A percentile compares a stretch with the other conserved stretches of the same genome.
phyloP scores from a whole-genome alignment of 2,113 vertebrate species.

The Oostethus manadensis region DNA sequence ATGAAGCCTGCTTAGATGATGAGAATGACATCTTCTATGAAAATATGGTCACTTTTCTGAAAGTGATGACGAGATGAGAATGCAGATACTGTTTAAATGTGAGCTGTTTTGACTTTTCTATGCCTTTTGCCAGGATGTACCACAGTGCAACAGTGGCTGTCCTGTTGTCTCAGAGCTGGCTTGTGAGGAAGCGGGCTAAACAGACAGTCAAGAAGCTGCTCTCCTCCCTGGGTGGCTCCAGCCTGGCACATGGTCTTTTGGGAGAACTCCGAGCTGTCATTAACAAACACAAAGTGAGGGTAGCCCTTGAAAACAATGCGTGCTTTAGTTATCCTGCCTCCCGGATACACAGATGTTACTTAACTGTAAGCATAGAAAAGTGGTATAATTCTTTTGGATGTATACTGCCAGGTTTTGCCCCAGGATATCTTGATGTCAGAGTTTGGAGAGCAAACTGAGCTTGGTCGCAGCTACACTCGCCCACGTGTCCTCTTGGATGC shows the following conservation, averaged over 20 bases:
- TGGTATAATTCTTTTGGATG: background rate
- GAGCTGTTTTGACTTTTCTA: background rate
- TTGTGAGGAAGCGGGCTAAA: conserved; percentile 83
- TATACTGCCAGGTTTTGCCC: conserved; percentile 74
- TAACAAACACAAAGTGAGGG: conserved; percentile 83
- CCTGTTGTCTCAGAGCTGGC: conserved; percentile 83
- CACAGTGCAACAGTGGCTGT: conserved; percentile 76
- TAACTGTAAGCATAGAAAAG: background rate
- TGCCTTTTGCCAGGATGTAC: conserved; percentile 77
- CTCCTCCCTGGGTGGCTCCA: conserved; percentile 80
- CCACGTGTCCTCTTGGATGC: conserved; percentile 84
- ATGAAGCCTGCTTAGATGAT: too few relatives aligned
- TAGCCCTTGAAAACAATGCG: background rate
- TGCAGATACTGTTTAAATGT: background rate
- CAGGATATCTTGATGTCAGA: conserved; percentile 79
- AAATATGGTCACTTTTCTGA: too few relatives aligned
- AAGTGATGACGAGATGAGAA: too few relatives aligned
- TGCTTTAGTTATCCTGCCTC: background rate
- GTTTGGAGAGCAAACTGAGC: conserved; percentile 80
- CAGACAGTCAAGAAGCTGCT: conserved; percentile 84
- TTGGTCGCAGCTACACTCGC: conserved; percentile 74
- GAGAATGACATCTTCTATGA: too few relatives aligned
- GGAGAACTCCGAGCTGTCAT: conserved; percentile 82
- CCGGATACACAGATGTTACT: background rate
- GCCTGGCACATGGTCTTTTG: conserved; percentile 83